phyloP scores from a whole-genome alignment of 2,113 vertebrate genomes.

The Antechinus flavipes region DNA sequence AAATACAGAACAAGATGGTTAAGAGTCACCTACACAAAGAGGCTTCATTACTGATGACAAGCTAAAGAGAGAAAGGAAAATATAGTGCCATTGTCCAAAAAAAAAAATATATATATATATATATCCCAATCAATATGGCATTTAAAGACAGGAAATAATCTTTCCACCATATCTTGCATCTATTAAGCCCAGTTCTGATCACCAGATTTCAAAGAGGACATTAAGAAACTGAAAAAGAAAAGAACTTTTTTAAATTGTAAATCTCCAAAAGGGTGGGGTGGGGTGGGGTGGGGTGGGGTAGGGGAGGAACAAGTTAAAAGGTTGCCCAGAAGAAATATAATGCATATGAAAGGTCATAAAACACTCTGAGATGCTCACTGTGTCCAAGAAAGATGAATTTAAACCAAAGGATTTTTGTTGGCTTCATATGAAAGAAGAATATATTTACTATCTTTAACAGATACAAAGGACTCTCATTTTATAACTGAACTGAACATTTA shows the following conservation, averaged over 20 bases:
- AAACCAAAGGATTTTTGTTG: not conserved
- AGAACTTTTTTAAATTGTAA: not conserved
- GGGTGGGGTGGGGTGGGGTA: too few relatives aligned
- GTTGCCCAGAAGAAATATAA: not conserved
- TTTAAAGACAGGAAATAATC: not conserved
- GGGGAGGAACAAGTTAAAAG: too few relatives aligned
- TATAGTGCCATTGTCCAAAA: not conserved
- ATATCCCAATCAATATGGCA: not conserved
- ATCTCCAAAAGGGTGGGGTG: not conserved
- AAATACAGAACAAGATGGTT: not conserved
- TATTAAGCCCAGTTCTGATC: not conserved
- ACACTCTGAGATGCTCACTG: not conserved
- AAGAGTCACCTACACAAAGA: not conserved
- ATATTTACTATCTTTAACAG: not conserved
- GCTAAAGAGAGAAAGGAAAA: not conserved
- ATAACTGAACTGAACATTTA: not conserved
- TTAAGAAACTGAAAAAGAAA: conserved; percentile 24
- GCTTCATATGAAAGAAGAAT: not conserved
- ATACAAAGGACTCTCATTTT: not conserved
- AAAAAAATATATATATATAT: too few relatives aligned
- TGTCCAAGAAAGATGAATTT: not conserved
- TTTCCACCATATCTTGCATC: conserved; percentile 44
- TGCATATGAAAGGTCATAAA: conserved; percentile 1
- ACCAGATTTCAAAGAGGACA: conserved; percentile 22
- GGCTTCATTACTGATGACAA: not conserved